Evolutionary conservation across 2,113 vertebrate species (phyloP), one percentile per base, ranked within the genome.

Genomic region (Chionodraco myersi): DNA sequence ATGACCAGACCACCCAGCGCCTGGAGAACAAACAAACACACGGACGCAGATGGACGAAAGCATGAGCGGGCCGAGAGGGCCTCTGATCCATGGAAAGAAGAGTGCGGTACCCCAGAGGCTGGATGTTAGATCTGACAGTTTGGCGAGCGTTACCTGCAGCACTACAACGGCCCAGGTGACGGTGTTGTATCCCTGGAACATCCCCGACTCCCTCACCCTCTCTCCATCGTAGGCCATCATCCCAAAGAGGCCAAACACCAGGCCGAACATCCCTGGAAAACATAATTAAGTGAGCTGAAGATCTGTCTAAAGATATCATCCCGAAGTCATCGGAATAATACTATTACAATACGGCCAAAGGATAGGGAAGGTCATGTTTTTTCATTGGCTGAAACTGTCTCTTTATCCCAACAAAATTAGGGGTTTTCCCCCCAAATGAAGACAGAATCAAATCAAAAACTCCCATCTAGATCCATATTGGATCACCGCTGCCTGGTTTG

Each of bases 111-210:
- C 66, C 3, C 23, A 61, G 58, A 82, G 69, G 36, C 30, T 30
- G 0, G 13, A 63, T 10, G 13, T 59, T 45, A 62, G 13, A 60
- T 26, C 5, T 3, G 34, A 30, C 47, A 34, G 44, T 26, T 52
- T 10, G 60, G 30, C 53, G 70, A 70, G 36, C 14, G 4, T 82
- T 93, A 99, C 98, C 97, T 99, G 98, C n/a, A 99, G 94, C 65
- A 95, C 83, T 44, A 99, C 97, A 3, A 99, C 98, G 34, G 95
- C 92, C 96, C 97, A 99, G 53, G 98, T 99, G 89, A 99, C 79
- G 0, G 87, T 94, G 92, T 96, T 99, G 94, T 99, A 99, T 65
- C 98, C 98, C 94, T 99, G 98, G 91, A 99, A 97, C 96, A 99
- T 97, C 82, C 98, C 98, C 3, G 96, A 94, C 86, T 97, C 95